phyloP scores from a whole-genome alignment of 2,888 invertebrate genomes.

The Agrilus biguttatus region DNA sequence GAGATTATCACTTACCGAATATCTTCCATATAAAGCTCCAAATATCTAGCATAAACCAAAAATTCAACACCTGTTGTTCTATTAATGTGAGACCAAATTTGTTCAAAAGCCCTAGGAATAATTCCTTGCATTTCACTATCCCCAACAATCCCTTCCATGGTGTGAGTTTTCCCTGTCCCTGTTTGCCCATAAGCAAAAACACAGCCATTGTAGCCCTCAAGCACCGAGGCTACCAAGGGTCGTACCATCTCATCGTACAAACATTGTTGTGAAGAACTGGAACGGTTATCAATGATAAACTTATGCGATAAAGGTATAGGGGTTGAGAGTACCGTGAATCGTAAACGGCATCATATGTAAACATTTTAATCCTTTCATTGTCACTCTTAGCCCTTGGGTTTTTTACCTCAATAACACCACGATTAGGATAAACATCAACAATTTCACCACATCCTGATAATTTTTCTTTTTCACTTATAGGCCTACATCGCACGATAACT shows the following conservation, averaged over 20 bases:
- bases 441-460: constrained; percentile 59
- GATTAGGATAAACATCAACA: constrained; percentile 70
- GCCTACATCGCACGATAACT: constrained; percentile 94
- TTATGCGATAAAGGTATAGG: neutral
- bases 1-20: constrained; percentile 43
- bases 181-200: constrained; percentile 99
- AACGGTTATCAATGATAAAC: neutral
- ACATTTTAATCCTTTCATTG: constrained; percentile 72
- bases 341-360: constrained; percentile 97
- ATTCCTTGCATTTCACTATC: constrained; percentile 38
- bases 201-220: constrained; percentile 97
- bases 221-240: constrained; percentile 85
- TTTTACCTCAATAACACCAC: constrained; percentile 81
- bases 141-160: constrained; percentile 56
- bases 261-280: constrained; percentile 72
- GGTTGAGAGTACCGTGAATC: constrained; percentile 48
- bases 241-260: constrained; percentile 94
- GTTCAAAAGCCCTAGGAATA: constrained; percentile 92
- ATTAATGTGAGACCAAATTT: constrained; percentile 90
- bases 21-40: constrained; percentile 94
- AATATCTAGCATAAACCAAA: constrained; percentile 88
- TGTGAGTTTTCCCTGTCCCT: constrained; percentile 79
- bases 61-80: constrained; percentile 88
- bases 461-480: constrained; percentile 79
- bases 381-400: constrained; percentile 60